phyloP scores from a whole-genome alignment of 1,140 invertebrate genomes.

The Lanistes nyassanus region DNA sequence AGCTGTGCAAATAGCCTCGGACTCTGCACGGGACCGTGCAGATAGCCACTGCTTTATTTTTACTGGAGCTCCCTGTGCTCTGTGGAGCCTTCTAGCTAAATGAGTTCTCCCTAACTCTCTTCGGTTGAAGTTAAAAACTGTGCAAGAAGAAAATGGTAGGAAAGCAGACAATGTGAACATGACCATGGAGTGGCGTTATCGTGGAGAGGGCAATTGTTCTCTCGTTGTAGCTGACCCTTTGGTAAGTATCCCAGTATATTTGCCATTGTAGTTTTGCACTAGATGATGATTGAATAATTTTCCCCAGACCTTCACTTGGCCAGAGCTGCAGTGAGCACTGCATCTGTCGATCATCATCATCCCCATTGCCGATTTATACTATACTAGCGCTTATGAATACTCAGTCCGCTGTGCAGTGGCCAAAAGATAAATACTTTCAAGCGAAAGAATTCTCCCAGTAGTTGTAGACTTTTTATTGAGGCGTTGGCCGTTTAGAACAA shows the following conservation, averaged over 20 bases:
- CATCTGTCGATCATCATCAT: not conserved
- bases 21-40: too few relatives aligned
- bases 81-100: too few relatives aligned
- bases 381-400: not conserved
- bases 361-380: not conserved
- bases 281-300: too few relatives aligned
- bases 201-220: slow-evolving; percentile 27
- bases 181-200: slow-evolving; percentile 23
- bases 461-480: too few relatives aligned
- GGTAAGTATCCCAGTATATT: slow-evolving; percentile 10
- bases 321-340: too few relatives aligned
- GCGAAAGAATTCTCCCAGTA: too few relatives aligned
- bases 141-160: slow-evolving; percentile 7
- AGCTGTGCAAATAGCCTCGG: too few relatives aligned
- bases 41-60: too few relatives aligned
- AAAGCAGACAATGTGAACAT: not conserved
- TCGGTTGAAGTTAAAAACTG: not conserved
- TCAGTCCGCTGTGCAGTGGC: not conserved
- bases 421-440: not conserved
- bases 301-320: too few relatives aligned
- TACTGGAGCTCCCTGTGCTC: too few relatives aligned
- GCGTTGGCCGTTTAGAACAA: too few relatives aligned
- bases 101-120: not conserved
- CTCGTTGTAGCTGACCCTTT: slow-evolving; percentile 20
- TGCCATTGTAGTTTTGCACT: too few relatives aligned